Percentiles rank a stretch among this genome's conserved stretches.
These are phyloP conservation scores for Ornithorhynchus anatinus DNA, from an alignment of 2,113 vertebrate genomes.

Conservation along the genomic window DNA sequence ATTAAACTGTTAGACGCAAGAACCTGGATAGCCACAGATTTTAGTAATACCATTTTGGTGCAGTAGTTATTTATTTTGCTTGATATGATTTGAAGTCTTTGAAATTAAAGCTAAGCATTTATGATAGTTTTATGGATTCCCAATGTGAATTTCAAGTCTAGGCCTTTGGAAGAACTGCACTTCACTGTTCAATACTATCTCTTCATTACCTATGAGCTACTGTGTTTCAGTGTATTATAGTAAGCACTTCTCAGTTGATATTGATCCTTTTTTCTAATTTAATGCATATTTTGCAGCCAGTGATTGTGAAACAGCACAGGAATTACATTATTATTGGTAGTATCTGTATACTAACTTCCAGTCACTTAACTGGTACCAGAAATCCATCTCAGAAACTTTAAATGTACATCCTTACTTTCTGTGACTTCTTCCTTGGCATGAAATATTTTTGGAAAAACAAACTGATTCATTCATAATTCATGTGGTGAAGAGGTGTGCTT, in stretches of 20 bases:
- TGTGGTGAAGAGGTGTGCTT: background rate
- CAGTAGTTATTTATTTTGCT: background rate
- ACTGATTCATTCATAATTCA: background rate
- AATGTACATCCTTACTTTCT: constrained; percentile 30
- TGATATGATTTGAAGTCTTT: background rate
- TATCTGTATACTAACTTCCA: constrained; percentile 46
- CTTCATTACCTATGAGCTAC: background rate
- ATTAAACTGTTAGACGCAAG: background rate
- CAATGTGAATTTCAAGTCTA: background rate
- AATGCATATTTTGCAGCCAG: constrained; percentile 50
- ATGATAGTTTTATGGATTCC: background rate
- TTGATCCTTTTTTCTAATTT: constrained; percentile 34
- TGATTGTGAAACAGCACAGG: constrained; percentile 21
- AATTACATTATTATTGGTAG: constrained; percentile 52
- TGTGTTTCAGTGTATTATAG: constrained; percentile 1
- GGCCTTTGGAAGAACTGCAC: background rate
- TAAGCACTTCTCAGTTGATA: constrained; percentile 3
- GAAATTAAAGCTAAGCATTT: background rate
- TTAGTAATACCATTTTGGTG: background rate
- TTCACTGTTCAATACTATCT: background rate
- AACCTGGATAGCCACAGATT: background rate
- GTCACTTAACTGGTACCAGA: constrained; percentile 40
- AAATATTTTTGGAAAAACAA: constrained; percentile 18
- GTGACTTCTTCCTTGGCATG: constrained; percentile 10
- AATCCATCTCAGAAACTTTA: background rate